Conservation (phyloP, 2,113 vertebrate genomes). For the Epinephelus fuscoguttatus region DNA sequence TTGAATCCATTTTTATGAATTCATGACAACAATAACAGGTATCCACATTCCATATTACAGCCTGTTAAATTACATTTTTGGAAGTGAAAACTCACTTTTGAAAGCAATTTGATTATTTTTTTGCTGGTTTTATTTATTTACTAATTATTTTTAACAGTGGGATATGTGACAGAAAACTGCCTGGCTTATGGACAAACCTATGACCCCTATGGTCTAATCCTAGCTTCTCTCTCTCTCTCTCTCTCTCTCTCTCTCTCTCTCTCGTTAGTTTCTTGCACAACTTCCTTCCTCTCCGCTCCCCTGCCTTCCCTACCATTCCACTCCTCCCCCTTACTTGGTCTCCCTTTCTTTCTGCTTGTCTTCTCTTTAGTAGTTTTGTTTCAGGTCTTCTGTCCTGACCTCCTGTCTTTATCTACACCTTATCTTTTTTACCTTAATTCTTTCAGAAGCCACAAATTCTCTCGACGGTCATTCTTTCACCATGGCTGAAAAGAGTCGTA, state of each 20-base stretch:
- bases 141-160: background rate
- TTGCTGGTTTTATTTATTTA: background rate
- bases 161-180: background rate
- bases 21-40: background rate
- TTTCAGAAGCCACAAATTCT: background rate
- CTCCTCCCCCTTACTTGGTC: constrained; percentile 27
- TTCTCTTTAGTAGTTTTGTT: background rate
- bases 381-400: background rate
- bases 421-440: background rate
- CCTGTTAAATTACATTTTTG: no score
- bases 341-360: constrained; percentile 2
- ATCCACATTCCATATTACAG: background rate
- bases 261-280: background rate
- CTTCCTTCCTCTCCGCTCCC: background rate
- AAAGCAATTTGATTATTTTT: background rate
- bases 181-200: background rate
- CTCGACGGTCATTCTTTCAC: background rate
- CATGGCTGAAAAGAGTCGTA: constrained; percentile 74
- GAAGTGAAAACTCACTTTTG: no score
- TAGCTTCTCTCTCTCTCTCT: background rate
- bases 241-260: no score
- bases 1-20: background rate
- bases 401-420: background rate
- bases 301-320: constrained; percentile 18
- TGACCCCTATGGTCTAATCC: background rate